Base-by-base conservation (phyloP, 2,888 invertebrate genomes). In the Drosophila imparisetae region DNA sequence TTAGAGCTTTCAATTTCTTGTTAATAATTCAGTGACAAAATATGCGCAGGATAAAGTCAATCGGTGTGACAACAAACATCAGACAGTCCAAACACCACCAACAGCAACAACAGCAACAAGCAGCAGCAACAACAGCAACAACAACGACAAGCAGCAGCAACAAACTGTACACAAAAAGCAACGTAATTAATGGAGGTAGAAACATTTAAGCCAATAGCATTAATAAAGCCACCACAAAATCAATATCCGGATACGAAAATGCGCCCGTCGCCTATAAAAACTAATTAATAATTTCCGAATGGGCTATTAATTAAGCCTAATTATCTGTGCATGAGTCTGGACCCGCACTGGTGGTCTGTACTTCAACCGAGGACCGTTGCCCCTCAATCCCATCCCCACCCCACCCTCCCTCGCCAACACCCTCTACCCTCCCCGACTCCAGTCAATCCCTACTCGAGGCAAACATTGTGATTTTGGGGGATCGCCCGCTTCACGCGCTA, bases 231-330 rank as follows among this genome's bases (percentile, higher is more conserved):
- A 91, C 93, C 93, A 89, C 93, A 93, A 93, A 93, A 93, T 93
- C 93, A 93, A 93, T 93, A 93, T 92, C 91, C 92, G 91, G 92
- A 92, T 93, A 92, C 93, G 92, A 92, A 93, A 92, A 91, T 90
- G 91, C 91, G 87, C 92, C 91, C 88, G 91, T 84, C 92, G 90
- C 89, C 92, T 91, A 93, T 92, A 92, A 93, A 93, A 93, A 92
- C 93, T 93, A 93, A 93, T 93, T 93, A 93, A 93, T 93, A 93
- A 93, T 93, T 93, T 93, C 92, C 91, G 91, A 93, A 92, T 92
- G 92, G 92, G 92, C 93, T 92, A 93, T 93, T 93, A 93, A 93
- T 93, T 93, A 93, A 93, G 92, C 91, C 93, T 93, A 93, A 93
- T 93, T 93, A 93, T 92, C 92, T 90, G 89, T 86, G 83, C 85